A percentile compares a stretch with the other conserved stretches of the same genome.
Evolutionary conservation across 23 tunicate genomes (phyloP).

Genomic region (Phallusia fumigata): DNA sequence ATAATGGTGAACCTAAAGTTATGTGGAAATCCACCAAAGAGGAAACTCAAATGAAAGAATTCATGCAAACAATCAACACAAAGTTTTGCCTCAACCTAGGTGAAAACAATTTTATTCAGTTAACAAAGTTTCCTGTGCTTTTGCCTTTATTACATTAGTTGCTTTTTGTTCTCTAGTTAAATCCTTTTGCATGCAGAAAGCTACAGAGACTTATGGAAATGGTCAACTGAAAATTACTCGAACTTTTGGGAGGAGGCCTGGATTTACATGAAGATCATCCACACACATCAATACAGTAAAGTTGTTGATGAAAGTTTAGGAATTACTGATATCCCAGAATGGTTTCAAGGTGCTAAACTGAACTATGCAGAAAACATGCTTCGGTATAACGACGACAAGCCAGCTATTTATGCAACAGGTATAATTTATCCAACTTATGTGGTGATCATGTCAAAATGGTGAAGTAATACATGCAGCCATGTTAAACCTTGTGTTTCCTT

Average conservation of each 20-base stretch:
- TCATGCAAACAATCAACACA: constrained; percentile 27
- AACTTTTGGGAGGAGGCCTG: constrained; percentile 80
- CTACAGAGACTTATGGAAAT: constrained; percentile 74
- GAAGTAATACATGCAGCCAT: no score
- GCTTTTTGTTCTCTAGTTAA: no score
- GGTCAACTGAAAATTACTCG: constrained; percentile 70
- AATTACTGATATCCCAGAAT: constrained; percentile 64
- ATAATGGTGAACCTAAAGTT: constrained; percentile 16
- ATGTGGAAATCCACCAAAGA: constrained; percentile 35
- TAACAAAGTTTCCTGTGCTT: no score
- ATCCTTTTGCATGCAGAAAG: constrained; percentile 23
- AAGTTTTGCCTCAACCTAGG: constrained; percentile 26
- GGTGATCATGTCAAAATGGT: no score
- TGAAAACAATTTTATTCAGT: neutral
- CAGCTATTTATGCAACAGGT: constrained; percentile 67
- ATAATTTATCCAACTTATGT: no score
- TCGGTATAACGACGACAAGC: constrained; percentile 57
- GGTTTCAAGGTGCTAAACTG: constrained; percentile 70
- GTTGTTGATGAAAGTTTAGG: constrained; percentile 56
- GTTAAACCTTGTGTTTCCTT: no score
- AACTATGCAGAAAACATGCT: constrained; percentile 88
- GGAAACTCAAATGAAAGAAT: constrained; percentile 32
- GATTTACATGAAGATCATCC: constrained; percentile 38
- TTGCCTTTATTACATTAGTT: no score
- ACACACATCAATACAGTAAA: constrained; percentile 23